A percentile compares a stretch with the other conserved stretches of the same genome.
Evolutionary conservation across 1,140 invertebrate species (phyloP).

Genomic region (Drosophila nikananu): DNA sequence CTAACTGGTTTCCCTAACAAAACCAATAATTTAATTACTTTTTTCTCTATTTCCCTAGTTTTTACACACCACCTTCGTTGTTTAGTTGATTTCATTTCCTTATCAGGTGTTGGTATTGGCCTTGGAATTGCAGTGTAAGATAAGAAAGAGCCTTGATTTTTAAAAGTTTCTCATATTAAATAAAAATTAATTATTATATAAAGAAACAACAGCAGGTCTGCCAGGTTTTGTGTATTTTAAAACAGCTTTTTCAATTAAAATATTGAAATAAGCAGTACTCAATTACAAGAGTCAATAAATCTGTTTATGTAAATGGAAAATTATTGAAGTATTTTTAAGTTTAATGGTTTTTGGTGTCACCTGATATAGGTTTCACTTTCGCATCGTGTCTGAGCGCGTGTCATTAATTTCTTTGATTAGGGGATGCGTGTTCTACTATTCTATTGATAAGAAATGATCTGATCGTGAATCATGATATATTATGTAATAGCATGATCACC

Average conservation of each 20-base stretch:
- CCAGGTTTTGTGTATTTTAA: not conserved
- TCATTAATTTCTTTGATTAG: conserved; percentile 4
- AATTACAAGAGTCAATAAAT: conserved; percentile 9
- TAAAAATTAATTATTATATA: conserved; percentile 10
- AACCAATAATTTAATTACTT: not conserved
- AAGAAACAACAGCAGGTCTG: not conserved
- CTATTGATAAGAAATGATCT: conserved; percentile 42
- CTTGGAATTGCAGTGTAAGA: conserved; percentile 20
- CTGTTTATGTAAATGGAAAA: not conserved
- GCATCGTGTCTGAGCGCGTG: not conserved
- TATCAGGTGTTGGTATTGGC: conserved; percentile 15
- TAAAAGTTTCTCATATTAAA: conserved; percentile 1
- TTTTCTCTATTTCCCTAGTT: conserved; percentile 1
- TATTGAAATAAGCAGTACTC: not conserved
- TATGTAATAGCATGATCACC: conserved; percentile 42
- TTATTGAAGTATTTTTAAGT: not conserved
- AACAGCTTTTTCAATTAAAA: not conserved
- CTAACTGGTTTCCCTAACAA: conserved; percentile 18
- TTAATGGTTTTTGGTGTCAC: conserved; percentile 13
- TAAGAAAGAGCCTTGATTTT: conserved; percentile 7
- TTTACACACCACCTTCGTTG: conserved; percentile 3
- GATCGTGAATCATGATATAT: conserved; percentile 17
- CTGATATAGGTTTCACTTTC: conserved; percentile 23
- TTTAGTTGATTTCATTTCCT: conserved; percentile 21
- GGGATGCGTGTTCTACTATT: conserved; percentile 20